phyloP scores from a whole-genome alignment of 30 jellyfish, hydroid and myxozoan species.

The Aurelia sp. region DNA sequence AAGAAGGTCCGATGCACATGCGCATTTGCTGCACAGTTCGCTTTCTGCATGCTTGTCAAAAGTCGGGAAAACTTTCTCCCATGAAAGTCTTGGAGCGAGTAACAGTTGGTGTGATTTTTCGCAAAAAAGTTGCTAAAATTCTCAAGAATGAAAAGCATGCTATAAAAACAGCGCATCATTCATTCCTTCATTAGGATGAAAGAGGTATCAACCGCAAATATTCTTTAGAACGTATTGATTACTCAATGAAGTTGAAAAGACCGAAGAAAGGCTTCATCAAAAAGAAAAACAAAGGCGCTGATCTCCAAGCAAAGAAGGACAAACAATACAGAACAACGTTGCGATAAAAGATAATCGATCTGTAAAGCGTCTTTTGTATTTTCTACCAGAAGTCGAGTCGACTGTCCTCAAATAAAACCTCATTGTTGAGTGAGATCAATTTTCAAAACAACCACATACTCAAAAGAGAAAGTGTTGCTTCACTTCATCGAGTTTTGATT shows the following conservation, averaged over 20 bases:
- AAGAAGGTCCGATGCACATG: too few relatives aligned
- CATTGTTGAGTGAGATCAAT: conserved; percentile 31
- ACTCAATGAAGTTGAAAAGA: neutral
- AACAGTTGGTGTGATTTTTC: too few relatives aligned
- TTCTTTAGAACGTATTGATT: neutral
- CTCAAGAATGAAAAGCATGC: too few relatives aligned
- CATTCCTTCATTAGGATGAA: too few relatives aligned
- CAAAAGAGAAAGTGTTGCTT: too few relatives aligned
- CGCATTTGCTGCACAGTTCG: too few relatives aligned
- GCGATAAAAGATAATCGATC: conserved; percentile 31
- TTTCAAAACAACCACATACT: conserved; percentile 18
- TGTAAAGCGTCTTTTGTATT: conserved; percentile 39
- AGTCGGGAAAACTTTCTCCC: too few relatives aligned
- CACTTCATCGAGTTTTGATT: too few relatives aligned
- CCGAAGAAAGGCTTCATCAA: conserved; percentile 2
- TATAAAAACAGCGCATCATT: too few relatives aligned
- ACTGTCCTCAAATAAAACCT: conserved; percentile 31
- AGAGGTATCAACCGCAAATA: neutral
- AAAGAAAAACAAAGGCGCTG: conserved; percentile 17
- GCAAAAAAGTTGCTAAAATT: too few relatives aligned
- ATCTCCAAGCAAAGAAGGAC: conserved; percentile 23
- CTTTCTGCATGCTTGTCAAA: too few relatives aligned
- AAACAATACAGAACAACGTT: neutral
- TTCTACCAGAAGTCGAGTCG: conserved; percentile 49
- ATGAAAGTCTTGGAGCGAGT: too few relatives aligned